A percentile compares a stretch with the other conserved stretches of the same genome.
Conservation (phyloP, 2,113 vertebrate genomes). For the Heloderma charlesbogerti region DNA sequence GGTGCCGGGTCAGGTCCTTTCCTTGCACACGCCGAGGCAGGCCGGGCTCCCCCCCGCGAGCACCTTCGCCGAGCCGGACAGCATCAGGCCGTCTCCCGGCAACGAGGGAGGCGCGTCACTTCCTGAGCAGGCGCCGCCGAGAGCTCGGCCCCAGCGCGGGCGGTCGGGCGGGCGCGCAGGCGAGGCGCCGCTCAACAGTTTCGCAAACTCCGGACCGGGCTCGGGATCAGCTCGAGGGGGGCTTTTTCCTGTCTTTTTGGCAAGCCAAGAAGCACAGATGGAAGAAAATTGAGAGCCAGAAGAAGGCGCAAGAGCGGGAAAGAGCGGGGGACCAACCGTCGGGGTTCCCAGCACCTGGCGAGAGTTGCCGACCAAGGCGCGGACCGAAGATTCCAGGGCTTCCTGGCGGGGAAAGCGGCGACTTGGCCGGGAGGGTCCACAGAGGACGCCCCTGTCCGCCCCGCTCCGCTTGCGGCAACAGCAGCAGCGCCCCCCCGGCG, state of each 20-base stretch:
- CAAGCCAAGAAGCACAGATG: too few relatives aligned
- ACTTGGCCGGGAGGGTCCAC: too few relatives aligned
- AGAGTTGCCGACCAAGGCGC: constrained; percentile 19
- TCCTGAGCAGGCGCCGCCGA: constrained; percentile 69
- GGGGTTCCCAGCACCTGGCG: too few relatives aligned
- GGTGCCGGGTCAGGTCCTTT: not conserved
- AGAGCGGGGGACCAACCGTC: too few relatives aligned
- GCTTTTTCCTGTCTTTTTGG: too few relatives aligned
- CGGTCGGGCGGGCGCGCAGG: not conserved
- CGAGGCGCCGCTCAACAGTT: constrained; percentile 64
- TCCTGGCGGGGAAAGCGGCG: not conserved
- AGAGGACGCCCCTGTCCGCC: too few relatives aligned
- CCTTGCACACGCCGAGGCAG: not conserved
- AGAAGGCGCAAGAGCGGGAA: too few relatives aligned
- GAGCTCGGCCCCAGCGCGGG: constrained; percentile 18
- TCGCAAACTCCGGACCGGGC: constrained; percentile 29
- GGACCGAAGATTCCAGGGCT: not conserved
- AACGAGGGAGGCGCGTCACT: constrained; percentile 77
- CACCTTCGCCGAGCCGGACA: constrained; percentile 53
- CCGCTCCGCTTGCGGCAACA: too few relatives aligned
- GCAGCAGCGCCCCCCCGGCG: too few relatives aligned
- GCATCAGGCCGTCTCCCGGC: constrained; percentile 77
- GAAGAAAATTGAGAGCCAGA: too few relatives aligned
- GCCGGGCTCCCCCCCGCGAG: too few relatives aligned
- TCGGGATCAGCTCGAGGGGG: too few relatives aligned